Conservation (phyloP, 2,888 invertebrate species). For the Andrena praecox region DNA sequence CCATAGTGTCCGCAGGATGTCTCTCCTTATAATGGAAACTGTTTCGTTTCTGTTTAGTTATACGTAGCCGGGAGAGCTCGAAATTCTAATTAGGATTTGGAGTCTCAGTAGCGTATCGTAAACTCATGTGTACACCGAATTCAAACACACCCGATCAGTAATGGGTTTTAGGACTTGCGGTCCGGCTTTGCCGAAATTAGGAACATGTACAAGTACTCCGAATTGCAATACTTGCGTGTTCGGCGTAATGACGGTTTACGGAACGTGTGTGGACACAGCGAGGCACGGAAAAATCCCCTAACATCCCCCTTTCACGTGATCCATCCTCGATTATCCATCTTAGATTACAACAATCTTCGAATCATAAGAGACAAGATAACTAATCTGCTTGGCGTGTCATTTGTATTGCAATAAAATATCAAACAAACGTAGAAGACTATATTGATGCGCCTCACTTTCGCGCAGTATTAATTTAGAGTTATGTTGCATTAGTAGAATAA, state of each 20-base stretch:
- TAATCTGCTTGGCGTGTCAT: too few species aligned
- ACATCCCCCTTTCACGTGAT: too few species aligned
- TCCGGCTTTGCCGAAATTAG: conserved; percentile 47
- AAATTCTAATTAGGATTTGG: conserved; percentile 48
- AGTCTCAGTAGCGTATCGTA: conserved; percentile 21
- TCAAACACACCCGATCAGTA: conserved; percentile 48
- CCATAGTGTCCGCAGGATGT: not conserved
- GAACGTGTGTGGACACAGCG: not conserved
- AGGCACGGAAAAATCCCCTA: not conserved
- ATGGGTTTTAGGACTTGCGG: conserved; percentile 56
- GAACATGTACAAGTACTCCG: conserved; percentile 34
- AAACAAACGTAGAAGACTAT: too few species aligned
- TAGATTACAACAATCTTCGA: conserved; percentile 1
- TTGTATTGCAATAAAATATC: too few species aligned
- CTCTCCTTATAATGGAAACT: not conserved
- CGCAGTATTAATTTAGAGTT: too few species aligned
- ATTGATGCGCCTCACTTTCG: too few species aligned
- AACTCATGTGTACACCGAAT: conserved; percentile 41
- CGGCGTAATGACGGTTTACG: not conserved
- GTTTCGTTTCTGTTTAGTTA: not conserved
- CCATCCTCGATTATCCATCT: too few species aligned
- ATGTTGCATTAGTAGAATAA: too few species aligned
- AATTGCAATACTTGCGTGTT: conserved; percentile 28
- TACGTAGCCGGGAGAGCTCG: not conserved
- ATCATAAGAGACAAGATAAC: too few species aligned